phyloP scores from a whole-genome alignment of 2,113 vertebrate genomes.

The Chaetorhynchus papuensis region DNA sequence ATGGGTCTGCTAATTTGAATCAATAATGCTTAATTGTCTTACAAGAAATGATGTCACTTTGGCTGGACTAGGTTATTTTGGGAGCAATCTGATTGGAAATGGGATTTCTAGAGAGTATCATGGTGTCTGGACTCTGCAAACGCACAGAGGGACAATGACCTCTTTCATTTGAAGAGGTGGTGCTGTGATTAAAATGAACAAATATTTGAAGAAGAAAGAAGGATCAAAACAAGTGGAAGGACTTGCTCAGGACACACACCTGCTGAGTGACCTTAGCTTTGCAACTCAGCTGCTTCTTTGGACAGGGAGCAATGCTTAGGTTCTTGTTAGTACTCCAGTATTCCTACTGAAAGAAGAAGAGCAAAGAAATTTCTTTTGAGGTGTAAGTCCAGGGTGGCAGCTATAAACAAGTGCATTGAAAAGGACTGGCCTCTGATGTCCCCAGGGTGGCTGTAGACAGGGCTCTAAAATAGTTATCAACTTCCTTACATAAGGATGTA shows the following conservation, averaged over 20 bases:
- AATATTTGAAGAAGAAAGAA: background rate
- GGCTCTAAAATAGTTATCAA: background rate
- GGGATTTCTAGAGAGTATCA: background rate
- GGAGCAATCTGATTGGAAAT: background rate
- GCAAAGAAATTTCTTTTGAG: background rate
- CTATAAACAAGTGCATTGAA: background rate
- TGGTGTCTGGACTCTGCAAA: background rate
- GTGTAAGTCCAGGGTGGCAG: background rate
- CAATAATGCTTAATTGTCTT: background rate
- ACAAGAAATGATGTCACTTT: background rate
- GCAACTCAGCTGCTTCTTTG: background rate
- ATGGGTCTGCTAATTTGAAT: background rate
- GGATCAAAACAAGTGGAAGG: background rate
- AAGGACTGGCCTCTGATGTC: background rate
- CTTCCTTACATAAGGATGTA: background rate
- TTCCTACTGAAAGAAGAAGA: background rate
- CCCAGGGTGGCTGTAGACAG: background rate
- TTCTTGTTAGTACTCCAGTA: background rate
- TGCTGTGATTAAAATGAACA: background rate
- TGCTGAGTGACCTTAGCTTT: background rate
- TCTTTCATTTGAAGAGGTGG: background rate
- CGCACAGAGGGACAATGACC: background rate
- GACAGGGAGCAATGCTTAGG: background rate
- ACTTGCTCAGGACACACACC: background rate
- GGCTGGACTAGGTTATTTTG: background rate